Conservation (phyloP, 2,888 invertebrate genomes). For the Plebejus anna region DNA sequence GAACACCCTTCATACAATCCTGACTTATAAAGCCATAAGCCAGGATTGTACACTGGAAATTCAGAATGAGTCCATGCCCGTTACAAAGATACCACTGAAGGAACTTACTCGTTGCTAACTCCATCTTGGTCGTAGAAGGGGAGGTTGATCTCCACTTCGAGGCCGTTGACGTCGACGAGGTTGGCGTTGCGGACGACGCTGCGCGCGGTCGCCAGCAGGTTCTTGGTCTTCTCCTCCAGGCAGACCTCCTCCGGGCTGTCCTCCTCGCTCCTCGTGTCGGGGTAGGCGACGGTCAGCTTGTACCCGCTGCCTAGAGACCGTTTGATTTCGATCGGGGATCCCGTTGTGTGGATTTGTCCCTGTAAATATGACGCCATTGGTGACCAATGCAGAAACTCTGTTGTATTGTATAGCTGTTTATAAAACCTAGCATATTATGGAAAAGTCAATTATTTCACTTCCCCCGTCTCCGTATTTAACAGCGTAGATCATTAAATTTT, state of each 20-base stretch:
- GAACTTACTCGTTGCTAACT: constrained; percentile 72
- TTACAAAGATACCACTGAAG: no score
- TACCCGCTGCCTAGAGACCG: constrained; percentile 79
- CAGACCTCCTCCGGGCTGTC: constrained; percentile 37
- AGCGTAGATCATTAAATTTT: no score
- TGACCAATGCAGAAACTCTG: no score
- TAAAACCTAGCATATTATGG: no score
- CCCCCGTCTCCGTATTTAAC: no score
- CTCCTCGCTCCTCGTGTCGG: constrained; percentile 36
- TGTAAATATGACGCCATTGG: constrained; percentile 38
- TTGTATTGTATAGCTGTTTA: no score
- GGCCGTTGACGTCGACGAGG: constrained; percentile 57
- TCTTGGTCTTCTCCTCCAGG: constrained; percentile 59
- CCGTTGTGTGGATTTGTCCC: constrained; percentile 79
- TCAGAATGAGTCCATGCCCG: no score
- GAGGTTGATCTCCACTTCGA: constrained; percentile 65
- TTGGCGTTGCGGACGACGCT: constrained; percentile 67
- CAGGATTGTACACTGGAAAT: no score
- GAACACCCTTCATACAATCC: no score
- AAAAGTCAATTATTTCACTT: no score
- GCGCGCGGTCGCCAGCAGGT: constrained; percentile 59
- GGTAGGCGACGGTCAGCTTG: constrained; percentile 69
- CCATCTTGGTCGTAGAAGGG: constrained; percentile 77
- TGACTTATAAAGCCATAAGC: no score
- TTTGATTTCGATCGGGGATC: constrained; percentile 79